These are phyloP conservation scores for Morinoia aosen DNA, from an alignment of 2,888 invertebrate genomes.

Conservation along the genomic window DNA sequence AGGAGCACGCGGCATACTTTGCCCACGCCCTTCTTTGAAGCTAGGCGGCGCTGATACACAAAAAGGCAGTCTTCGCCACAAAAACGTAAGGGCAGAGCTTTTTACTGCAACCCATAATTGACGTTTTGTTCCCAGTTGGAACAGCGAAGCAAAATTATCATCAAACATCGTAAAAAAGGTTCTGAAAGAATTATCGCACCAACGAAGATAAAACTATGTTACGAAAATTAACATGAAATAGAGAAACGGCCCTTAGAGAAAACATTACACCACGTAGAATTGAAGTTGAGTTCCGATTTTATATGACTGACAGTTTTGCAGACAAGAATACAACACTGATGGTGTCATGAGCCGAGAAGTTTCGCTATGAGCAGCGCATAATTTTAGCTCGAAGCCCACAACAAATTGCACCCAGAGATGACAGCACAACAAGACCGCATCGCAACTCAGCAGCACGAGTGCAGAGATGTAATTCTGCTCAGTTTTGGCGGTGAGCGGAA, in stretches of 20 bases:
- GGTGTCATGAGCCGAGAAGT: neutral
- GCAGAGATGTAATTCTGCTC: neutral
- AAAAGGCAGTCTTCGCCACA: neutral
- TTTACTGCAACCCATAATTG: neutral
- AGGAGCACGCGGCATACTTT: conserved; percentile 9
- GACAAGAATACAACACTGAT: neutral
- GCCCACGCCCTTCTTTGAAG: conserved; percentile 17
- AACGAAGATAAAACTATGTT: neutral
- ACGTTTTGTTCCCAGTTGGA: neutral
- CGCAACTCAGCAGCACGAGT: neutral
- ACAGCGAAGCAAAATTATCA: neutral
- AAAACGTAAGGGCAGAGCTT: neutral
- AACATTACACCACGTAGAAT: too few species aligned
- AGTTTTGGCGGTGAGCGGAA: neutral
- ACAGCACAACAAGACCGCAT: neutral
- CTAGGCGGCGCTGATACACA: neutral
- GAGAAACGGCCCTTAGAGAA: too few species aligned
- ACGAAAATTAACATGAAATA: neutral
- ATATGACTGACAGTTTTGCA: neutral
- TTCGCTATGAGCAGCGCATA: neutral
- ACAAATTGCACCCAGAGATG: neutral
- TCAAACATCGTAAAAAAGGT: neutral
- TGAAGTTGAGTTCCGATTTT: neutral
- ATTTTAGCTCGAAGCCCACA: neutral
- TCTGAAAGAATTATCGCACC: neutral